Base-by-base conservation (phyloP, 2,888 invertebrate species). In the Rhagophthalmus giganteus region DNA sequence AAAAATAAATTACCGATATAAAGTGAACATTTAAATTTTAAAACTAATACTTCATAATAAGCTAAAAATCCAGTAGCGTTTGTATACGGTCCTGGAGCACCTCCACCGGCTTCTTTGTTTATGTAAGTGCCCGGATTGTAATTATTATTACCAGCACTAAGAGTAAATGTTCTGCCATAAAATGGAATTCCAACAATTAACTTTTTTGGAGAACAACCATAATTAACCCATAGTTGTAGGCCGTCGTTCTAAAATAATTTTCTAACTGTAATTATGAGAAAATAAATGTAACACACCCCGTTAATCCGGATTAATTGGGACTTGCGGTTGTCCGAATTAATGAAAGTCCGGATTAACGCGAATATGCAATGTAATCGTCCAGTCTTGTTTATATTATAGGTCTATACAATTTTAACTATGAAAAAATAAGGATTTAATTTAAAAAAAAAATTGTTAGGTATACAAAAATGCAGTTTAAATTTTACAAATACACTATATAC, bases 31-130 rank as follows among this genome's bases (percentile, higher is more conserved):
- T 4, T 27, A 10, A 9, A 10, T 12, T 10, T 31, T 5, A 31
- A 31, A 11, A 31, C 3, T 33, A 8, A 10, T 74, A 87, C 88
- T 78, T 92, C 92, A 66, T 90, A 92, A 68, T 92, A 92, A 38
- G 91, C 84, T 72, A 91, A 81, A 72, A 93, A 92, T 47, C 93
- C 93, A 48, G 88, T 87, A 13, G 91, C 93, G 55, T 88, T 87
- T 0, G 93, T 94, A 67, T 85, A 94, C 1, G 88, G 87, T 0
- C 92, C 93, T 0, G 93, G 88, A 8, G 81, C 81, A 0, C 93
- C 94, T 12, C 93, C 93, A 1, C 89, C 92, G 2, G 90, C 90
- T 77, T 92, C 94, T 73, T 92, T 92, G 71, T 92, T 90, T 67
- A 94, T 90, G 70, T 87, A 91, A 0, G 93, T 92, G 20, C 92